Percentiles rank a stretch among this genome's conserved stretches.
phyloP scores from a whole-genome alignment of 2,888 invertebrate genomes.

The Cephonodes hylas region DNA sequence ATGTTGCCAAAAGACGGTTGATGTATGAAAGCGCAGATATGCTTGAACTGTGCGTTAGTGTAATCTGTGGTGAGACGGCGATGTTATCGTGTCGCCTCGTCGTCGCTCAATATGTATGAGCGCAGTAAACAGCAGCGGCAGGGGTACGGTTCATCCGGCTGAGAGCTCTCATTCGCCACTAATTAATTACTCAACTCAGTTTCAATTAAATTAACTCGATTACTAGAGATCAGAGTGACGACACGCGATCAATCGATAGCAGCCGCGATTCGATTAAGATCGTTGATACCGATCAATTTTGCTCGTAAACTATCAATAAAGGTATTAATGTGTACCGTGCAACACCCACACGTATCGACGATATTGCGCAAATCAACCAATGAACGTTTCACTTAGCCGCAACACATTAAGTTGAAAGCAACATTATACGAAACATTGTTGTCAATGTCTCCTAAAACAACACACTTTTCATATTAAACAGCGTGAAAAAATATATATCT shows the following conservation, averaged over 20 bases:
- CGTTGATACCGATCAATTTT: constrained; percentile 74
- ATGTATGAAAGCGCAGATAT: constrained; percentile 17
- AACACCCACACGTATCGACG: constrained; percentile 32
- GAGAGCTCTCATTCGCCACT: constrained; percentile 75
- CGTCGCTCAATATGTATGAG: constrained; percentile 51
- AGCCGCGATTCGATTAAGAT: constrained; percentile 74
- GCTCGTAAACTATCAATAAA: constrained; percentile 70
- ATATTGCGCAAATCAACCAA: neutral
- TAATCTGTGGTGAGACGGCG: constrained; percentile 34
- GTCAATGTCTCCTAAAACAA: neutral
- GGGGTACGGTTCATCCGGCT: constrained; percentile 60
- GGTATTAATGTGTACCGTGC: constrained; percentile 53
- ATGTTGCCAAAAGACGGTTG: neutral
- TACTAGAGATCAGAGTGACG: constrained; percentile 71
- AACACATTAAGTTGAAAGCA: neutral
- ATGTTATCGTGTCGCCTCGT: constrained; percentile 23
- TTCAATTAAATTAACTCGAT: constrained; percentile 79
- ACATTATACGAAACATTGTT: neutral
- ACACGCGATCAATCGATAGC: constrained; percentile 72
- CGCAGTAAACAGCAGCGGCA: constrained; percentile 57
- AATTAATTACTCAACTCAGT: constrained; percentile 79
- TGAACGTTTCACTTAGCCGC: neutral
- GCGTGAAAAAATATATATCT: constrained; percentile 43
- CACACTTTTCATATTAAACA: neutral
- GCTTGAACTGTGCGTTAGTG: constrained; percentile 13